Evolutionary conservation across 2,797 vertebrate species (phyloP).

Genomic region (Lagodon rhomboides): DNA sequence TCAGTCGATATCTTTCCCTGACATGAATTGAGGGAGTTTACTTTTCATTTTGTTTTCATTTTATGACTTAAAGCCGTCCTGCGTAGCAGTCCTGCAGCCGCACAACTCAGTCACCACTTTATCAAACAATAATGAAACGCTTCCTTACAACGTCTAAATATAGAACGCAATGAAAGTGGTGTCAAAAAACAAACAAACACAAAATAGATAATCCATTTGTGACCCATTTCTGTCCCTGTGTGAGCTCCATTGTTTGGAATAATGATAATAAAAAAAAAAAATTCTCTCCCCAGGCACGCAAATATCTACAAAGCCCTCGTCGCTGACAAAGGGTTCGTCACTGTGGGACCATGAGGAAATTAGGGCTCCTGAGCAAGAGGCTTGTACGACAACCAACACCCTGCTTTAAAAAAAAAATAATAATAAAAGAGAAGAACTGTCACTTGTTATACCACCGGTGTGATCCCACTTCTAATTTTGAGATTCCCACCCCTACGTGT

Average conservation of each 20-base stretch:
- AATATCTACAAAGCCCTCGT: conserved; percentile 78
- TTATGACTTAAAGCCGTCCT: conserved; percentile 33
- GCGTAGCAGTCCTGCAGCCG: conserved; percentile 2
- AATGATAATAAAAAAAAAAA: conserved; percentile 61
- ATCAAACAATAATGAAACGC: conserved; percentile 69
- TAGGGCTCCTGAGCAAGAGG: conserved; percentile 62
- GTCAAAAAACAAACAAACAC: conserved; percentile 74
- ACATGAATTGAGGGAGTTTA: conserved; percentile 30
- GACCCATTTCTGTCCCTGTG: conserved; percentile 82
- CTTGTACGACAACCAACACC: conserved; percentile 55
- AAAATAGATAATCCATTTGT: conserved; percentile 81
- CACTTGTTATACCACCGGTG: conserved; percentile 58
- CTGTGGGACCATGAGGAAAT: conserved; percentile 68
- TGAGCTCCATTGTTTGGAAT: conserved; percentile 77
- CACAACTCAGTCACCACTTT: conserved; percentile 44
- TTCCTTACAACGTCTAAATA: conserved; percentile 69
- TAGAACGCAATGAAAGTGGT: conserved; percentile 71
- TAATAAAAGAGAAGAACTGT: conserved; percentile 45
- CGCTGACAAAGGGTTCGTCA: conserved; percentile 72
- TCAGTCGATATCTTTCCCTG: conserved; percentile 1
- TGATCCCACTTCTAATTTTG: conserved; percentile 76
- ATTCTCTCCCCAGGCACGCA: conserved; percentile 65
- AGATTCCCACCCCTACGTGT: conserved; percentile 67
- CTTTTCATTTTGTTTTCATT: conserved; percentile 43
- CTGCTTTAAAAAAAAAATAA: conserved; percentile 42